Conservation (phyloP, 2,113 vertebrate genomes). For the Ia io region DNA sequence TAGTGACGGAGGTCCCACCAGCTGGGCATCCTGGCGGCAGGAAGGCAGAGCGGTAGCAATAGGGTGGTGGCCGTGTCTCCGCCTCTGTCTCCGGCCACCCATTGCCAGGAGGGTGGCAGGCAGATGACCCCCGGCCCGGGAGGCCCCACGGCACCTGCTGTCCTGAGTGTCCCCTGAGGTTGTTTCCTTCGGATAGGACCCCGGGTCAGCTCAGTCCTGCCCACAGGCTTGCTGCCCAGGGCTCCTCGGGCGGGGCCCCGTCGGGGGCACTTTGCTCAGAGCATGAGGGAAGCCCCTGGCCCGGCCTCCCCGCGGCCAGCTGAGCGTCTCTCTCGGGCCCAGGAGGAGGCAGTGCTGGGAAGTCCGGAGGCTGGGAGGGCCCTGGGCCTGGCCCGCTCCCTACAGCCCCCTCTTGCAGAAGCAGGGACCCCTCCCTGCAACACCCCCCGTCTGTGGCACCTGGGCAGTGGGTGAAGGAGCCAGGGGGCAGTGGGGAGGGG, state of each 20-base stretch:
- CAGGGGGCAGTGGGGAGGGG: background rate
- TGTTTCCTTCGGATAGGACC: rapidly evolving
- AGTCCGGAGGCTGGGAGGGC: too few relatives aligned
- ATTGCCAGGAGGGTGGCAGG: too few relatives aligned
- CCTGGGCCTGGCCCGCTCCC: background rate
- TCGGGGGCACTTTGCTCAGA: background rate
- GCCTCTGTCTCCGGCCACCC: rapidly evolving
- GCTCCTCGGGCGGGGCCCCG: background rate
- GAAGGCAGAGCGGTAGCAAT: background rate
- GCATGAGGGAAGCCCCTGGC: background rate
- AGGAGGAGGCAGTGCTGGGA: background rate
- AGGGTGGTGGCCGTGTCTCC: background rate
- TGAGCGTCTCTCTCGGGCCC: background rate
- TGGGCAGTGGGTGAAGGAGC: background rate
- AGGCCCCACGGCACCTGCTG: rapidly evolving
- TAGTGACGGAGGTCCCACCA: rapidly evolving
- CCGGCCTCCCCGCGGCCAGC: background rate
- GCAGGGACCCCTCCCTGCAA: background rate
- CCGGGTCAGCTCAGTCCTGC: rapidly evolving
- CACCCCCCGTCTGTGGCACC: background rate
- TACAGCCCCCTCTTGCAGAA: background rate
- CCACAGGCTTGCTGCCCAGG: background rate
- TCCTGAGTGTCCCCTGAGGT: background rate
- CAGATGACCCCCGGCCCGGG: background rate
- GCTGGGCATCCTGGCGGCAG: background rate